A percentile compares a stretch with the other conserved stretches of the same genome.
These are phyloP conservation scores for Arenaria interpres DNA, from an alignment of 2,113 vertebrate genomes.

Conservation along the genomic window DNA sequence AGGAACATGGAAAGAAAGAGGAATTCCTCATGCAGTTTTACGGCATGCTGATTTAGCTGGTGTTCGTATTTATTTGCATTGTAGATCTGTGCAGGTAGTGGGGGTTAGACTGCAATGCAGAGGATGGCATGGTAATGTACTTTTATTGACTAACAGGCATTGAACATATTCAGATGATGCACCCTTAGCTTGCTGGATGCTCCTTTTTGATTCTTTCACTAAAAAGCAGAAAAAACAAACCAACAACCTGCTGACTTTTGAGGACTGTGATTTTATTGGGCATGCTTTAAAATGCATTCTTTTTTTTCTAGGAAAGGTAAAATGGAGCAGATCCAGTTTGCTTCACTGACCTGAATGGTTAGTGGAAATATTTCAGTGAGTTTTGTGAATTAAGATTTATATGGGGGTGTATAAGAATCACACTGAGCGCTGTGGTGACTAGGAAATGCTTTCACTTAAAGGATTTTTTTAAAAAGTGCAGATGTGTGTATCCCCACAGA, in stretches of 20 bases:
- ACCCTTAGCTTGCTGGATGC: neutral
- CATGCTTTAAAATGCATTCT: neutral
- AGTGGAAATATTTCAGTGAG: neutral
- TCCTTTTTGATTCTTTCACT: neutral
- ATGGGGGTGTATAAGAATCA: neutral
- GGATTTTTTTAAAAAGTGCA: neutral
- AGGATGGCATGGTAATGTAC: neutral
- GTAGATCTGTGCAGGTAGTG: slow-evolving; percentile 16
- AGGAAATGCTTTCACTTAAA: neutral
- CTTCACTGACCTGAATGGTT: neutral
- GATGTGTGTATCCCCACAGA: neutral
- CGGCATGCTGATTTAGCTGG: neutral
- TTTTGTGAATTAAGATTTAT: neutral
- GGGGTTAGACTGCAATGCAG: slow-evolving; percentile 32
- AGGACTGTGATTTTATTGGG: neutral
- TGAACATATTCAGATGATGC: neutral
- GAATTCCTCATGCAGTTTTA: neutral
- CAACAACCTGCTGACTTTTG: neutral
- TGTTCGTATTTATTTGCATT: neutral
- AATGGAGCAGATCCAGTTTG: neutral
- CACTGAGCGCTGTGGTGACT: neutral
- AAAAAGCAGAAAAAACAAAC: neutral
- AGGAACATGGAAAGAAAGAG: neutral
- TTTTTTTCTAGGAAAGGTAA: neutral
- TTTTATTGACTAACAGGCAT: slow-evolving; percentile 24